Evolutionary conservation across 1,140 invertebrate species (phyloP), one percentile per base, ranked within the genome.

Genomic region (Nixonia krombeini): DNA sequence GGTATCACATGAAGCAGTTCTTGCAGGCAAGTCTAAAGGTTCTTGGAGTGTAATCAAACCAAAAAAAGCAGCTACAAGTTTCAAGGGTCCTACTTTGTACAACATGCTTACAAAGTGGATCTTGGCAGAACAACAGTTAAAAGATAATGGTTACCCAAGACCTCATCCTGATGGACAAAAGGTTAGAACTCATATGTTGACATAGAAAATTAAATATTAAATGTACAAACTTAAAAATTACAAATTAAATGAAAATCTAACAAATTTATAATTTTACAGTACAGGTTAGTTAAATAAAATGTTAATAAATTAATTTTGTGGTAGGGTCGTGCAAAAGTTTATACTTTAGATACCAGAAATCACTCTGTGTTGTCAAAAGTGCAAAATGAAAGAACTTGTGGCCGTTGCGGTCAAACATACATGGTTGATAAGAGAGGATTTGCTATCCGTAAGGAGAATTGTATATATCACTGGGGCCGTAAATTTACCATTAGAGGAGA

Each of bases 391-490:
- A 90, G 93, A 74, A 90, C 89, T 35, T 98, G 96, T 82, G 87
- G 89, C 59, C 89, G 96, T 52, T 98, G 96, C 86, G 90, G 89
- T 18, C 91, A 92, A 81, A 85, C 89, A 0, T 98, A 94, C 75
- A 87, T 87, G 72, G 89, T 97, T 7, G 87, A 92, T 75, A 90
- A 91, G 52, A 89, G 91, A 77, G 94, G 95, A 4, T 88, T 91
- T 65, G 87, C 91, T 31, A 74, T 90, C 4, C 82, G 85, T 5
- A 86, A 89, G 67, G 90, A 95, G 81, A 91, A 94, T 76, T 97
- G 96, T 87, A 89, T 94, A 74, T 97, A 95, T 85, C 96, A 97
- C 86, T 94, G 92, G 84, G 94, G 95, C 49, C 91, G 91, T 74
- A 91, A 92, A 51, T 94, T 92, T 70, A 93, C 92, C 37, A 88